These are phyloP conservation scores for Trichoplusia ni DNA, from an alignment of 1,140 invertebrate genomes.

Conservation along the genomic window DNA sequence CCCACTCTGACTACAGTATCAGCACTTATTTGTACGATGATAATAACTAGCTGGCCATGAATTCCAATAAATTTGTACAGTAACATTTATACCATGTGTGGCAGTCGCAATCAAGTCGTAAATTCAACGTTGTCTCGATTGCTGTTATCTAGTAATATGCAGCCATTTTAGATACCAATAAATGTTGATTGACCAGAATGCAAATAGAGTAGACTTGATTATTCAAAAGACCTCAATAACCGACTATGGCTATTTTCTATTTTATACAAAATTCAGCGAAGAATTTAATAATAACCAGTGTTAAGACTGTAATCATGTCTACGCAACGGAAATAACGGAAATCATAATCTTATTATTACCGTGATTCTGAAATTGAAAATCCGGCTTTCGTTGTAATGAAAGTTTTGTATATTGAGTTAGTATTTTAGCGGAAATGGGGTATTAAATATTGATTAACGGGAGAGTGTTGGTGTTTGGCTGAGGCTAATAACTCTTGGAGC, in stretches of 20 bases:
- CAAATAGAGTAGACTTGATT: slow-evolving; percentile 26
- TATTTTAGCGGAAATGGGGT: slow-evolving; percentile 40
- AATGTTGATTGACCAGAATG: slow-evolving; percentile 20
- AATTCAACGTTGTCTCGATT: slow-evolving; percentile 16
- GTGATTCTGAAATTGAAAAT: background rate
- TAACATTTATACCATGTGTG: slow-evolving; percentile 27
- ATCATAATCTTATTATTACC: background rate
- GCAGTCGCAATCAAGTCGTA: slow-evolving; percentile 28
- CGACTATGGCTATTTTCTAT: background rate
- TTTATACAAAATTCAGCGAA: background rate
- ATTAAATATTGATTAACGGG: slow-evolving; percentile 48
- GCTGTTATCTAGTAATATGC: slow-evolving; percentile 26
- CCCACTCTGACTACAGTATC: slow-evolving; percentile 31
- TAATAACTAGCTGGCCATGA: slow-evolving; percentile 45
- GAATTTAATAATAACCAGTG: too few species aligned
- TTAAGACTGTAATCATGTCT: too few species aligned
- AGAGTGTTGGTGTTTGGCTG: slow-evolving; percentile 35
- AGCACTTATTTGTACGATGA: slow-evolving; percentile 35
- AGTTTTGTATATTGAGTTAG: slow-evolving; percentile 27
- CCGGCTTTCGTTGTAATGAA: background rate
- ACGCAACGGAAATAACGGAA: too few species aligned
- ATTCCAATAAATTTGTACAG: slow-evolving; percentile 36
- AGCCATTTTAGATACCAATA: slow-evolving; percentile 20
- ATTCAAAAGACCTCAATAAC: slow-evolving; percentile 16
- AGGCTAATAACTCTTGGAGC: slow-evolving; percentile 32